A percentile compares a stretch with the other conserved stretches of the same genome.
Conservation (phyloP, 2,888 invertebrate genomes). For the Andrena camellia region DNA sequence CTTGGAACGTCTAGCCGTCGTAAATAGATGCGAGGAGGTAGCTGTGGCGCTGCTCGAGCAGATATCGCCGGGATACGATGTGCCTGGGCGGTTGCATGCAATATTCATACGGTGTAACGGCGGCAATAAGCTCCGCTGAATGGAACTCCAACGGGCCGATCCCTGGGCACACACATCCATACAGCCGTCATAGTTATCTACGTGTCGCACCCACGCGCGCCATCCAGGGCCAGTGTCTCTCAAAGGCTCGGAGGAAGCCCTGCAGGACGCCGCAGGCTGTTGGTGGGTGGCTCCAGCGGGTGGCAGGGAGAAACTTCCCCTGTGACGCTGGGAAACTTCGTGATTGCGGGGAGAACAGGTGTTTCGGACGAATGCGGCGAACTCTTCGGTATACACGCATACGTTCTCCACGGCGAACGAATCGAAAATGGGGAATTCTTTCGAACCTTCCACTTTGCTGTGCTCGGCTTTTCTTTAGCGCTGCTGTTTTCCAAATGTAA, state of each 20-base stretch:
- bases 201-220: constrained; percentile 14
- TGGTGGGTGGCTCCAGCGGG: neutral
- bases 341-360: too few relatives aligned
- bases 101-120: constrained; percentile 56
- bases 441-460: too few relatives aligned
- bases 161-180: constrained; percentile 15
- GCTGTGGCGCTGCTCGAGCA: constrained; percentile 1
- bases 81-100: constrained; percentile 45
- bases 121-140: constrained; percentile 58
- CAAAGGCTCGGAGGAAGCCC: neutral
- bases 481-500: too few relatives aligned
- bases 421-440: too few relatives aligned
- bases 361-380: too few relatives aligned
- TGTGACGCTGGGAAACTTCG: neutral
- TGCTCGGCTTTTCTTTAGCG: too few relatives aligned
- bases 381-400: too few relatives aligned
- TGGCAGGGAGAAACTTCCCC: neutral
- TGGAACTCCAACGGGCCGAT: constrained; percentile 53
- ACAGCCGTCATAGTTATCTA: constrained; percentile 32
- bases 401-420: too few relatives aligned
- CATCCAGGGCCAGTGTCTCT: neutral
- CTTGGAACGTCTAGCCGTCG: neutral
- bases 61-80: constrained; percentile 30
- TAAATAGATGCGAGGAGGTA: constrained; percentile 39
- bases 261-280: neutral